These are phyloP conservation scores for Cerceris ruficornis DNA, from an alignment of 2,888 invertebrate genomes.

Conservation along the genomic window DNA sequence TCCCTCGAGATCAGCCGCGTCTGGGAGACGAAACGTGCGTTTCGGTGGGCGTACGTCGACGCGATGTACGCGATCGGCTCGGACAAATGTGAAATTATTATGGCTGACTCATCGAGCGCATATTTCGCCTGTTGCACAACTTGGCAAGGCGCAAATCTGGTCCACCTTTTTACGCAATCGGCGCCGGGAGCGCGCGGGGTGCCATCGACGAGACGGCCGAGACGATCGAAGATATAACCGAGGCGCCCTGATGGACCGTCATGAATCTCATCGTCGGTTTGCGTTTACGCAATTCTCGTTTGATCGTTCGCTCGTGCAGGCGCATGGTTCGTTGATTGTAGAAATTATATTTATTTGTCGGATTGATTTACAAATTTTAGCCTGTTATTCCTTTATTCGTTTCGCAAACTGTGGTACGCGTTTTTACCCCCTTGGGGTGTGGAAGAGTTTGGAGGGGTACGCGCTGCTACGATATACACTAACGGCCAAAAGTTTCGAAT, in stretches of 20 bases:
- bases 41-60: background rate
- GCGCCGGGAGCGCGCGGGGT: background rate
- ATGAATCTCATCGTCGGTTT: background rate
- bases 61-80: background rate
- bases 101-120: constrained; percentile 56
- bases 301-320: no score
- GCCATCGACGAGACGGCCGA: background rate
- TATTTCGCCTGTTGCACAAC: constrained; percentile 61
- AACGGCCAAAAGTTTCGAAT: no score
- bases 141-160: constrained; percentile 69
- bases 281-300: background rate
- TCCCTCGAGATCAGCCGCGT: background rate
- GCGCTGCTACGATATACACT: no score
- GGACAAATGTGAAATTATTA: constrained; percentile 53
- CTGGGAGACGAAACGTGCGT: no score
- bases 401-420: no score
- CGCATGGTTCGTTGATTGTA: no score
- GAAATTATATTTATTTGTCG: no score
- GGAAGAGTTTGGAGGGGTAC: no score
- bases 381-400: no score
- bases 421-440: no score
- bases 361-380: no score
- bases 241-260: background rate
- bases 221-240: background rate
- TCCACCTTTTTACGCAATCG: constrained; percentile 66